These are phyloP conservation scores for Galeruca laticollis DNA, from an alignment of 2,888 invertebrate species.

Conservation along the genomic window DNA sequence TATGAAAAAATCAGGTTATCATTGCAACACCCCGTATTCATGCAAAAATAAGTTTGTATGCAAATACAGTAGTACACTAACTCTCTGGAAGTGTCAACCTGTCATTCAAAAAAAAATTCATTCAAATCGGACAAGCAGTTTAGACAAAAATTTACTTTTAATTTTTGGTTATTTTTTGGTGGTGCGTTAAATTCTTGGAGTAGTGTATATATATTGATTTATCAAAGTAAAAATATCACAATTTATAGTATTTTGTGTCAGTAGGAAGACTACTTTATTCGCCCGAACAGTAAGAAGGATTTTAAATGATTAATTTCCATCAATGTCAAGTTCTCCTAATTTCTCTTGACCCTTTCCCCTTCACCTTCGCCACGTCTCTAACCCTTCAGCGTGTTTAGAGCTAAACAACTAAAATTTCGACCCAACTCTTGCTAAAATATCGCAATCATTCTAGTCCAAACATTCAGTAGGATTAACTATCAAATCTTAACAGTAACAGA, in stretches of 20 bases:
- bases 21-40: no score
- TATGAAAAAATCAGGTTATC: no score
- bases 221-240: not conserved
- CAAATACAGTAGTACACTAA: no score
- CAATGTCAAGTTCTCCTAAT: conserved; percentile 26
- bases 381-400: conserved; percentile 23
- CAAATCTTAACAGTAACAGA: conserved; percentile 56
- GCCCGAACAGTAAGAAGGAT: not conserved
- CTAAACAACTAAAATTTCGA: conserved; percentile 38
- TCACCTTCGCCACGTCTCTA: conserved; percentile 27
- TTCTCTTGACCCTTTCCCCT: conserved; percentile 34
- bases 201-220: no score
- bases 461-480: conserved; percentile 59
- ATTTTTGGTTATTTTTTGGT: no score
- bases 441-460: conserved; percentile 61
- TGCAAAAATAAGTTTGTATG: no score
- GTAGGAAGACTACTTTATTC: not conserved
- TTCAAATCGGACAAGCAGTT: no score
- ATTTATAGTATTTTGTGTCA: not conserved
- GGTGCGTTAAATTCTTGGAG: no score
- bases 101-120: no score
- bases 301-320: conserved; percentile 9
- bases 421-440: conserved; percentile 54
- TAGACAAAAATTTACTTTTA: no score
- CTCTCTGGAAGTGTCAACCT: no score